Evolutionary conservation across 2,113 vertebrate species (phyloP), one percentile per base, ranked within the genome.

Genomic region (Lucifuga dentata): DNA sequence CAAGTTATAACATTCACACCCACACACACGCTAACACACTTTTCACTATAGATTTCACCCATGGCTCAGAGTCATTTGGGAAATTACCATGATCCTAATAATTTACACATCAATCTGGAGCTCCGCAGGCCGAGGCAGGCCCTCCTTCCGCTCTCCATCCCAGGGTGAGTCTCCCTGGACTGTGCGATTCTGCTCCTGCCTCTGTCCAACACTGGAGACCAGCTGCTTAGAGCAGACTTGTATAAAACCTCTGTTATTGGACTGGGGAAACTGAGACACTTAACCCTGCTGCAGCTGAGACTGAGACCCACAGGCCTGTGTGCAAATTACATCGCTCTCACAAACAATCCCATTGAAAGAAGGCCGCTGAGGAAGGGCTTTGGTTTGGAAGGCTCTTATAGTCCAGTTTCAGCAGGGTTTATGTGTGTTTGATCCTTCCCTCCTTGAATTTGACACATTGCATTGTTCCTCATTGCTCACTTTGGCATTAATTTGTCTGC

Each of bases 291-390:
- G 67, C 78, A 85, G 83, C 81, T 84, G 83, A 84, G 76, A 81
- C 73, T 53, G 58, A 85, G 77, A 78, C 84, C 77, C 56, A 67
- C 49, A 74, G 78, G 78, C 68, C 57, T 78, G 72, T 65, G 63
- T 78, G 77, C 66, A 88, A 90, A 86, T 88, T 81, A 45, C 83
- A 88, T 72, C 82, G 81, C 73, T 70, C 80, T 74, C 73, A 76
- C 76, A 82, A 86, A 83, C 70, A 73, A 43, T 77, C 32, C 53
- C 62, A 68, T 46, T 76, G 82, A 85, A 83, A 86, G 33, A 79
- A 85, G 44, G 76, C 69, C 83, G 81, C 65, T 55, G 26, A 73
- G 36, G 81, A 74, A 55, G 20, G 43, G 64, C 44, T 35, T 51
- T 49, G 44, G 56, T 15, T 70, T 56, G 51, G n/a, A 7, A 15